These are phyloP conservation scores for Romanomermis culicivorax DNA, from an alignment of 2,888 invertebrate species.

Conservation along the genomic window DNA sequence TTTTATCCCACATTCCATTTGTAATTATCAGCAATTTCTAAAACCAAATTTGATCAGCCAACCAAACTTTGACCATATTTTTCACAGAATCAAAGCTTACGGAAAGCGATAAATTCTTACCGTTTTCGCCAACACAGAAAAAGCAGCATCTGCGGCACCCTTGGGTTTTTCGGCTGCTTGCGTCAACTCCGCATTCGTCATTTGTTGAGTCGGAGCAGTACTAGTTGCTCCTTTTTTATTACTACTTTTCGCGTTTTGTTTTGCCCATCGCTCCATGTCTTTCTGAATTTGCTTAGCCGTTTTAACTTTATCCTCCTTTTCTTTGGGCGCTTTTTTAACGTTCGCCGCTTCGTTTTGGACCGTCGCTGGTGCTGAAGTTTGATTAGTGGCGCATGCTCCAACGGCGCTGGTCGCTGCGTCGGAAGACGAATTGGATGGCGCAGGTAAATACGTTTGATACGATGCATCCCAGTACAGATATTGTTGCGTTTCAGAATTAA, in stretches of 20 bases:
- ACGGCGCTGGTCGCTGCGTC: background rate
- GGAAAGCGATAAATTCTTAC: no score
- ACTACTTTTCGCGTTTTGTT: constrained; percentile 41
- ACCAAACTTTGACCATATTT: no score
- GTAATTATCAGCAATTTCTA: no score
- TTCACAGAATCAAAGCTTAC: no score
- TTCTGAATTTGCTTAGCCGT: constrained; percentile 26
- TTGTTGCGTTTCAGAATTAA: constrained; percentile 65
- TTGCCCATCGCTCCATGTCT: constrained; percentile 85
- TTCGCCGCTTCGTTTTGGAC: background rate
- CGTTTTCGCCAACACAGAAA: constrained; percentile 64
- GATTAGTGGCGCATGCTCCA: background rate
- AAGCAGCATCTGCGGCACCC: constrained; percentile 75
- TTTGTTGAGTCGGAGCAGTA: constrained; percentile 33
- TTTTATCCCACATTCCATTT: no score
- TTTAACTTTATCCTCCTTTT: constrained; percentile 40
- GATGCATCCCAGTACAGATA: constrained; percentile 79
- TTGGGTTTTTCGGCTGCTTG: constrained; percentile 32
- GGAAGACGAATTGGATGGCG: no score
- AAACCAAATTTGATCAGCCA: no score
- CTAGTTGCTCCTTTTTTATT: constrained; percentile 19
- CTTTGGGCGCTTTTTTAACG: constrained; percentile 32
- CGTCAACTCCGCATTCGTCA: constrained; percentile 14
- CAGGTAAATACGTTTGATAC: constrained; percentile 32
- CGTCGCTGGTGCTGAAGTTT: background rate